These are phyloP conservation scores for Peromyscus attwateri DNA, from an alignment of 2,797 vertebrate genomes.

Conservation along the genomic window DNA sequence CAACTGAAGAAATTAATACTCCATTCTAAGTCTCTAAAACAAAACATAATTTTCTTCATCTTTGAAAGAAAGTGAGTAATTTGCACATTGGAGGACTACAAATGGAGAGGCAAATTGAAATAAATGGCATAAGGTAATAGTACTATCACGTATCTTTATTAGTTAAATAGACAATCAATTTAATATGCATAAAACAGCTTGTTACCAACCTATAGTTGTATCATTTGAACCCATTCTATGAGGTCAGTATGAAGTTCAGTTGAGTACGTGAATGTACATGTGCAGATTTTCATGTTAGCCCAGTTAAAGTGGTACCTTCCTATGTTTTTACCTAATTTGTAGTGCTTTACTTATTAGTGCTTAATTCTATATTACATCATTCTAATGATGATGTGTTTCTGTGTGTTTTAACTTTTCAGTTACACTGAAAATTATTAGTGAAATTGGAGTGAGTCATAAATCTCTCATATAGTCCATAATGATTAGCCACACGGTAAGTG, in stretches of 20 bases:
- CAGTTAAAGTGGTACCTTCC: not conserved
- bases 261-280: not conserved
- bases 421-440: conserved; percentile 59
- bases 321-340: conserved; percentile 28
- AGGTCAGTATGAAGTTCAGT: not conserved
- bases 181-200: not conserved
- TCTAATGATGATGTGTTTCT: conserved; percentile 42
- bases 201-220: not conserved
- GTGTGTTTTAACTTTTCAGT: conserved; percentile 44
- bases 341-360: not conserved
- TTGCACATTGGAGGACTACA: not conserved
- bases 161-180: not conserved
- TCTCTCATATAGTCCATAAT: conserved; percentile 10
- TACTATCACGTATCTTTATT: not conserved
- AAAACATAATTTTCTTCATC: not conserved
- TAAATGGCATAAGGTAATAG: not conserved
- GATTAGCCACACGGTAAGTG: conserved; percentile 54
- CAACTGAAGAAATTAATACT: not conserved
- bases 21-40: not conserved
- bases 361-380: conserved; percentile 64
- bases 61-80: not conserved
- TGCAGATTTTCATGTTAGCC: not conserved
- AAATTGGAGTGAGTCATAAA: conserved; percentile 64
- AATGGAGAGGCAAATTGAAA: not conserved
- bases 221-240: not conserved